Percentiles rank a stretch among this genome's conserved stretches.
Evolutionary conservation across 2,113 vertebrate species (phyloP).

Genomic region (Mustela nigripes): DNA sequence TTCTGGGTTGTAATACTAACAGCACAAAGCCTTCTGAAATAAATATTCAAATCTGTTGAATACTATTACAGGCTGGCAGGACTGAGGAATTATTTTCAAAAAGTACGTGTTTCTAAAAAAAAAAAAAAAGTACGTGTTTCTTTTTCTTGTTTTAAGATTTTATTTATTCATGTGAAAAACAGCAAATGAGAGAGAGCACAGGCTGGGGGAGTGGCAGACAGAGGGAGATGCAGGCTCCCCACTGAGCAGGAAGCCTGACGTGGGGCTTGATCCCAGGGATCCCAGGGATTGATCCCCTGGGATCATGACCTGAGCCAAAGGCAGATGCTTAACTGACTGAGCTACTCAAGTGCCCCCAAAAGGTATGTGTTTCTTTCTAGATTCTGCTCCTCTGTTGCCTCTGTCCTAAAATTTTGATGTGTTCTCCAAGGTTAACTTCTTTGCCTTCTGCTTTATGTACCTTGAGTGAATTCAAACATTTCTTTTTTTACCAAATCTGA

Average conservation of each 20-base stretch:
- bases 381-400: not conserved
- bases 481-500: not conserved
- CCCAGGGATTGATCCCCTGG: too few relatives aligned
- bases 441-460: not conserved
- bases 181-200: not conserved
- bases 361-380: not conserved
- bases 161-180: not conserved
- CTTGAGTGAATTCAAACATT: not conserved
- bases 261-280: not conserved
- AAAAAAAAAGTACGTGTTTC: not conserved
- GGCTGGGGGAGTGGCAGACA: not conserved
- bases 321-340: not conserved
- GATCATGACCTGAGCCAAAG: not conserved
- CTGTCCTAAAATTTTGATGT: not conserved
- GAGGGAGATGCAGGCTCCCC: too few relatives aligned
- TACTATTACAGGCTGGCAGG: not conserved
- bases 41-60: not conserved
- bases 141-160: not conserved
- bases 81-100: not conserved
- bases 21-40: constrained; percentile 12
- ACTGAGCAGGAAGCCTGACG: not conserved
- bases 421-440: not conserved
- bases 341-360: not conserved
- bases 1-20: not conserved
- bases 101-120: not conserved